Percentiles rank a stretch among this genome's conserved stretches.
phyloP scores from a whole-genome alignment of 2,113 vertebrate genomes.

The Antechinus flavipes region DNA sequence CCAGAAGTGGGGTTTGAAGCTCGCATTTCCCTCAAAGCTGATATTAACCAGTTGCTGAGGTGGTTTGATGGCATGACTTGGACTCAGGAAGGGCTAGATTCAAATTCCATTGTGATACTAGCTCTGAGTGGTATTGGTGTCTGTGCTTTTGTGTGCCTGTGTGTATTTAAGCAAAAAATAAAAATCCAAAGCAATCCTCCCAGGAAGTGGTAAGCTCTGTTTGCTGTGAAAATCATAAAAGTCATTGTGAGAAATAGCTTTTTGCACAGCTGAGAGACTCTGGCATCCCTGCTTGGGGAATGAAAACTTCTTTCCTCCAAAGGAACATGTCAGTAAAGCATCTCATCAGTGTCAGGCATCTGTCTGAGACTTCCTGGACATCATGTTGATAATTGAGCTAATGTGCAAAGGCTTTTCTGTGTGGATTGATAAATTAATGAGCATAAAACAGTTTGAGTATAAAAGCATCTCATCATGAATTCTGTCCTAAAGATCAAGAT shows the following conservation, averaged over 20 bases:
- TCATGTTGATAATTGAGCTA: not conserved
- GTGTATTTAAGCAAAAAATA: not conserved
- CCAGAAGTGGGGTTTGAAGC: not conserved
- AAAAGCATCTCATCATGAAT: not conserved
- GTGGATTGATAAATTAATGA: not conserved
- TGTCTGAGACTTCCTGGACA: not conserved
- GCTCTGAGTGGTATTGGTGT: not conserved
- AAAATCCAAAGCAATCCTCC: not conserved
- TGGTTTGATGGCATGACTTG: not conserved
- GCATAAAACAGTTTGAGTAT: not conserved
- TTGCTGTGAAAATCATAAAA: not conserved
- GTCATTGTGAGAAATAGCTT: not conserved
- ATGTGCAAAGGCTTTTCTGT: not conserved
- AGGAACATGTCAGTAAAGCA: not conserved
- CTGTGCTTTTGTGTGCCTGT: not conserved
- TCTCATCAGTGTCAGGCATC: not conserved
- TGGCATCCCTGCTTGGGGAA: not conserved
- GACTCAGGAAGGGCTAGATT: not conserved
- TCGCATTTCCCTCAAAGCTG: not conserved
- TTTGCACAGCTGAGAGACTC: not conserved
- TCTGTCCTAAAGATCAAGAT: not conserved
- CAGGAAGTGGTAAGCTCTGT: not conserved
- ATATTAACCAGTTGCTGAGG: not conserved
- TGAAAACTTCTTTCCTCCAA: not conserved
- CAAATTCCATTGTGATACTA: not conserved